Evolutionary conservation across 2,888 invertebrate genomes (phyloP).

Genomic region (Drosophila monieri): DNA sequence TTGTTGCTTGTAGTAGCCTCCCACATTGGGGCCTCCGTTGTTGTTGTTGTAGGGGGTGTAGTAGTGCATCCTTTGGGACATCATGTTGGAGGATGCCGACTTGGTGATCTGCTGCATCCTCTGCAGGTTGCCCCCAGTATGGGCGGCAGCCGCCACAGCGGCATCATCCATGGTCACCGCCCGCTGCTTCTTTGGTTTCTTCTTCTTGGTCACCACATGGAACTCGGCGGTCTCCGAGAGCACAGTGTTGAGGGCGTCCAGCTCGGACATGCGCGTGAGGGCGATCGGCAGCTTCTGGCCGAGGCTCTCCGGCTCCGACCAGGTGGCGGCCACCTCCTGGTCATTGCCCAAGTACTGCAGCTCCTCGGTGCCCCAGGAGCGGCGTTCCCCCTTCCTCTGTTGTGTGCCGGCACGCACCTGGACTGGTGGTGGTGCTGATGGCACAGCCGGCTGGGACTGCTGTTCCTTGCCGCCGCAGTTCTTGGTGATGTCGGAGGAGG

Average conservation of each 20-base stretch:
- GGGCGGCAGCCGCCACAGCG: conserved; percentile 58
- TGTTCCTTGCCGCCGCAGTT: conserved; percentile 62
- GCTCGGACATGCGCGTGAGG: conserved; percentile 72
- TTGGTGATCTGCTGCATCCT: conserved; percentile 79
- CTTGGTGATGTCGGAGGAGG: conserved; percentile 78
- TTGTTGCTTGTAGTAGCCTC: conserved; percentile 5
- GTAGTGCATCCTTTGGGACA: conserved; percentile 50
- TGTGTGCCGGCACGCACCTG: conserved; percentile 40
- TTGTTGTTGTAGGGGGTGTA: conserved; percentile 18
- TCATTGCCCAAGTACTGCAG: conserved; percentile 84
- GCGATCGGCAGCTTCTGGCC: conserved; percentile 37
- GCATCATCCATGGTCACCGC: conserved; percentile 75
- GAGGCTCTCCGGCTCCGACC: conserved; percentile 34
- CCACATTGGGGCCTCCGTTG: conserved; percentile 11
- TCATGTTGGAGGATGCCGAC: conserved; percentile 71
- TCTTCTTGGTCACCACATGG: conserved; percentile 92
- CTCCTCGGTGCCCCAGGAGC: conserved; percentile 89
- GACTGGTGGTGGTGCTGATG: conserved; percentile 29
- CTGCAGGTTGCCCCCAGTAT: conserved; percentile 69
- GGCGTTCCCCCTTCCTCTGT: conserved; percentile 84
- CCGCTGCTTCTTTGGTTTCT: conserved; percentile 88
- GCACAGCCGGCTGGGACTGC: conserved; percentile 23
- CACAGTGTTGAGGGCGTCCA: conserved; percentile 81
- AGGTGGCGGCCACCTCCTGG: conserved; percentile 40
- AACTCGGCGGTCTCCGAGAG: conserved; percentile 88